Percentiles rank a stretch among this genome's conserved stretches.
phyloP scores from a whole-genome alignment of 1,140 invertebrate species.

The Orius insidiosus region DNA sequence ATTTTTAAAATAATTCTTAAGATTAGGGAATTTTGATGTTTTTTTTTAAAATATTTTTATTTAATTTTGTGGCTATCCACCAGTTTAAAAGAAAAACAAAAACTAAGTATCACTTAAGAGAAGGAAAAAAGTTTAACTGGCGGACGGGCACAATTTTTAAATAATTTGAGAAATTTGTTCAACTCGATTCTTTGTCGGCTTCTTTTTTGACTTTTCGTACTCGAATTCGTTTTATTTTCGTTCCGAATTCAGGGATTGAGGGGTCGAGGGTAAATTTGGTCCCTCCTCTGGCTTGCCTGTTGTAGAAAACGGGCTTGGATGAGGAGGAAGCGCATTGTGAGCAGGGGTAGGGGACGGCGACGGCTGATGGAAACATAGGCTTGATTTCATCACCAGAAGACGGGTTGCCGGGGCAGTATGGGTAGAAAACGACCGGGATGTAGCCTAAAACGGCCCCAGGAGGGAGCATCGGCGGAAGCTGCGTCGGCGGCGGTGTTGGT shows the following conservation, averaged over 20 bases:
- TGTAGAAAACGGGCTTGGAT: background rate
- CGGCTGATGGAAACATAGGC: constrained; percentile 35
- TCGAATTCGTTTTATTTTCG: constrained; percentile 2
- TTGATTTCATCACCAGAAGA: constrained; percentile 27
- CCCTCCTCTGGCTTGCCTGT: background rate
- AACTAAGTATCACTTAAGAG: no score
- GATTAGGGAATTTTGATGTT: no score
- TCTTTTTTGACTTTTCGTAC: constrained; percentile 4
- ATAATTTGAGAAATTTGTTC: no score
- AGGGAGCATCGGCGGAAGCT: constrained; percentile 18
- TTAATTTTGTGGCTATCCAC: no score
- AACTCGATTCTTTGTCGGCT: no score
- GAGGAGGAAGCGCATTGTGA: constrained; percentile 16
- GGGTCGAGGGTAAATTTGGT: background rate
- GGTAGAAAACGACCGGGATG: constrained; percentile 39
- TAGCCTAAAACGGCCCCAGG: constrained; percentile 34
- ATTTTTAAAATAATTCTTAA: no score
- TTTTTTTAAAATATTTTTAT: no score
- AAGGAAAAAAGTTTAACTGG: no score
- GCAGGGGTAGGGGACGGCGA: constrained; percentile 27
- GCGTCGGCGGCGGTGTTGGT: background rate
- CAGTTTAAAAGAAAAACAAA: no score
- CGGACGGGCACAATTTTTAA: no score
- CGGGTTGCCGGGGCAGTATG: constrained; percentile 33
- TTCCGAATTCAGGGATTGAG: constrained; percentile 1